phyloP scores from a whole-genome alignment of 2,797 vertebrate species.

The Orestias chungarensis region DNA sequence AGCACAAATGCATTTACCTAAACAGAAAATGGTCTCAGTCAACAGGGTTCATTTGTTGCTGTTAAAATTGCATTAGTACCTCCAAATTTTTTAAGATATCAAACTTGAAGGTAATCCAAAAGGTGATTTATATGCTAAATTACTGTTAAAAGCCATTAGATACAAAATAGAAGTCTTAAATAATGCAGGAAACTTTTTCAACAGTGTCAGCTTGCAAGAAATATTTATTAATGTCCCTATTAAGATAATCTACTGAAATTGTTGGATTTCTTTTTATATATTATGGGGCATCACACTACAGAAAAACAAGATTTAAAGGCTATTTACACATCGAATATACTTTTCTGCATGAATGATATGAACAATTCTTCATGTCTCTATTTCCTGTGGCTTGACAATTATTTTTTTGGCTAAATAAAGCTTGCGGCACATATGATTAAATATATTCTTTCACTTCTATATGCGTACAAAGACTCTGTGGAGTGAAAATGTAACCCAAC shows the following conservation, averaged over 20 bases:
- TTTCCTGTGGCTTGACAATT: neutral
- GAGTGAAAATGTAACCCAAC: constrained; percentile 20
- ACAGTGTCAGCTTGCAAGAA: neutral
- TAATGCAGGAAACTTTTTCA: neutral
- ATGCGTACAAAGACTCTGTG: constrained; percentile 13
- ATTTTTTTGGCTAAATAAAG: neutral
- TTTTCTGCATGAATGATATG: neutral
- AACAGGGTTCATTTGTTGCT: neutral
- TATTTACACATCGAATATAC: neutral
- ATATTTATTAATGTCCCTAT: neutral
- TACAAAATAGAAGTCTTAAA: neutral
- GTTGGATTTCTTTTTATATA: neutral
- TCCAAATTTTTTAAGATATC: neutral
- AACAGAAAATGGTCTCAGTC: neutral
- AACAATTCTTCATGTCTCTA: neutral
- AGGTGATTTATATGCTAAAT: neutral
- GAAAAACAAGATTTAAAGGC: neutral
- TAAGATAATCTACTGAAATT: neutral
- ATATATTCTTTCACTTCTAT: constrained; percentile 20
- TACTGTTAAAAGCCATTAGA: too few species aligned
- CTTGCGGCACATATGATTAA: neutral
- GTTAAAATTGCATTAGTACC: neutral
- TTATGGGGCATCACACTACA: neutral
- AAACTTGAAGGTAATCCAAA: neutral
- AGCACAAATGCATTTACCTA: neutral